A percentile compares a stretch with the other conserved stretches of the same genome.
These are phyloP conservation scores for Eupeodes latifasciatus DNA, from an alignment of 2,888 invertebrate species.

Conservation along the genomic window DNA sequence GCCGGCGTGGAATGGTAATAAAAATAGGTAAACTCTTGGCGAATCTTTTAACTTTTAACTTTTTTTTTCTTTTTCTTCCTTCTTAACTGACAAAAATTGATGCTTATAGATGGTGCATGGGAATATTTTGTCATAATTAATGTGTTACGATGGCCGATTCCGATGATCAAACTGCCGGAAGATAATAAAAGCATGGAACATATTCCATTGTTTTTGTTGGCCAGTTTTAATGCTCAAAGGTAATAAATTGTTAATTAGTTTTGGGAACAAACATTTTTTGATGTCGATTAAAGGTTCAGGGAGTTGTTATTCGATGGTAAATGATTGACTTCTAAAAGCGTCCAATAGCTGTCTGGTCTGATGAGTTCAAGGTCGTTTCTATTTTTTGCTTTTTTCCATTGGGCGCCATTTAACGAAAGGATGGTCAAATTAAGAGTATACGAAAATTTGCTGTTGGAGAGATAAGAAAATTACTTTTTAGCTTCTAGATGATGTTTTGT, in stretches of 20 bases:
- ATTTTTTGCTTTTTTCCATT: too few relatives aligned
- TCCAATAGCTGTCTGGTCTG: too few relatives aligned
- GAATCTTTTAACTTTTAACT: not conserved
- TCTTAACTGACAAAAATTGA: constrained; percentile 20
- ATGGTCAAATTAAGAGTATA: too few relatives aligned
- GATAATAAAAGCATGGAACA: constrained; percentile 26
- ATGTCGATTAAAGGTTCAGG: too few relatives aligned
- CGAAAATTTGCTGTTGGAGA: too few relatives aligned
- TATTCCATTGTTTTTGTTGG: not conserved
- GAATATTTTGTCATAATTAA: constrained; percentile 48
- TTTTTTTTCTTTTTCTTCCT: not conserved
- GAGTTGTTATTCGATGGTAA: too few relatives aligned
- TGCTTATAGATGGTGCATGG: constrained; percentile 20
- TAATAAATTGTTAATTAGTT: constrained; percentile 35
- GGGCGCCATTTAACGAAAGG: too few relatives aligned
- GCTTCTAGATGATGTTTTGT: too few relatives aligned
- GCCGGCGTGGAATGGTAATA: constrained; percentile 21
- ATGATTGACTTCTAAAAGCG: too few relatives aligned
- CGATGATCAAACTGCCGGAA: constrained; percentile 34
- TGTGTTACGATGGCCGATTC: constrained; percentile 23
- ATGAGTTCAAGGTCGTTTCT: too few relatives aligned
- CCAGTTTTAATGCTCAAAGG: not conserved
- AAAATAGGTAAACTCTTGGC: constrained; percentile 35
- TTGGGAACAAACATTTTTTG: too few relatives aligned
- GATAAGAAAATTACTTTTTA: too few relatives aligned